phyloP scores from a whole-genome alignment of 2,888 invertebrate genomes.

The Zaprionus lineosus region DNA sequence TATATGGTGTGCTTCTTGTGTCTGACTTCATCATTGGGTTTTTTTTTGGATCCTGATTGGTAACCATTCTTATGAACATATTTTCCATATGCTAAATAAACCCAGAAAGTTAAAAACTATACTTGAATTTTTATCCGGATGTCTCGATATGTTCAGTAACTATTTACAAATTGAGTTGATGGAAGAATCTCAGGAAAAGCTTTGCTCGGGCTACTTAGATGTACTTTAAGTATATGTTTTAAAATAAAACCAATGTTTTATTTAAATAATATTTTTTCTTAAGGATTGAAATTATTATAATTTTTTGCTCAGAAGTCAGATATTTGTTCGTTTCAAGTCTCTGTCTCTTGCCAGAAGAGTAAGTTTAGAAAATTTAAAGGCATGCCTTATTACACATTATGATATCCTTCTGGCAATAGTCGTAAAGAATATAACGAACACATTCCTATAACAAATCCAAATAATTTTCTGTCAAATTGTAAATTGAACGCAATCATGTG shows the following conservation, averaged over 20 bases:
- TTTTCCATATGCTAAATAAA: conserved; percentile 2
- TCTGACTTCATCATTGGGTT: background rate
- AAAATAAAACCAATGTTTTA: no score
- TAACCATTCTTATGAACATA: conserved; percentile 58
- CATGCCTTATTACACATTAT: no score
- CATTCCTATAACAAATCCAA: background rate
- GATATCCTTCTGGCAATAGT: no score
- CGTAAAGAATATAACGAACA: no score
- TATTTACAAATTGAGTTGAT: no score
- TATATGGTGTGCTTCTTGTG: conserved; percentile 26
- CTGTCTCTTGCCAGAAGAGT: no score
- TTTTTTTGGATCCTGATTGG: background rate
- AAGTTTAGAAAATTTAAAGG: no score
- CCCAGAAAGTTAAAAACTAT: conserved; percentile 16
- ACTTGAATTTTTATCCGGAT: conserved; percentile 51
- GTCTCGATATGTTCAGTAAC: no score
- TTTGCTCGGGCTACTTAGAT: conserved; percentile 20
- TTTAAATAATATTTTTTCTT: no score
- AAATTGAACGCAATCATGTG: conserved; percentile 51
- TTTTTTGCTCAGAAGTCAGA: no score
- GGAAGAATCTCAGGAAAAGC: background rate
- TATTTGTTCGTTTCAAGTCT: no score
- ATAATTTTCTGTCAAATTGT: conserved; percentile 32
- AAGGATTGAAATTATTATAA: no score
- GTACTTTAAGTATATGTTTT: background rate